Evolutionary conservation across 2,797 vertebrate species (phyloP).

Genomic region (Melanotaenia boesemani): DNA sequence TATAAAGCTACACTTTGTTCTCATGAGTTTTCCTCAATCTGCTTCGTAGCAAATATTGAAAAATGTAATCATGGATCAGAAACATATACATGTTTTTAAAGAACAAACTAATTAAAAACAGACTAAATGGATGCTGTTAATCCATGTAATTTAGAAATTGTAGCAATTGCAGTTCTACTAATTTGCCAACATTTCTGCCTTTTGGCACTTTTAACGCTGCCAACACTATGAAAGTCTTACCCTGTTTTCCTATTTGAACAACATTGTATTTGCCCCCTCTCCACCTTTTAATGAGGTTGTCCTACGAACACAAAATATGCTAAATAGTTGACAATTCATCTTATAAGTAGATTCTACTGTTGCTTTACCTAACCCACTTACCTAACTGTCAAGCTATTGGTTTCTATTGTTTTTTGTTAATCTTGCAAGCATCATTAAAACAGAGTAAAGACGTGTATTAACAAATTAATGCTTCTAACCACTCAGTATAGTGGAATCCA

Average conservation of each 20-base stretch:
- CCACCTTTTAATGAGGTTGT: not conserved
- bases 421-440: no score
- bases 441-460: no score
- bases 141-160: not conserved
- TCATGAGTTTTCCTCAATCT: constrained; percentile 13
- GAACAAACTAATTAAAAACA: not conserved
- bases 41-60: constrained; percentile 3
- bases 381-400: not conserved
- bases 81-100: not conserved
- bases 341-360: not conserved
- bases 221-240: not conserved
- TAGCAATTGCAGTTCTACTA: no score
- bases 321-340: not conserved
- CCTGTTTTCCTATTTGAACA: constrained; percentile 9
- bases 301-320: not conserved
- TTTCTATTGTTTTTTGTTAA: not conserved
- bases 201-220: no score
- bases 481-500: not conserved
- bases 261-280: not conserved
- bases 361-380: not conserved
- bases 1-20: not conserved
- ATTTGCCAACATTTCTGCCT: no score
- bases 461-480: no score
- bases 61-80: constrained; percentile 6
- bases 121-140: not conserved